Evolutionary conservation across 1,140 invertebrate species (phyloP).

Genomic region (Reticulitermes speratus): DNA sequence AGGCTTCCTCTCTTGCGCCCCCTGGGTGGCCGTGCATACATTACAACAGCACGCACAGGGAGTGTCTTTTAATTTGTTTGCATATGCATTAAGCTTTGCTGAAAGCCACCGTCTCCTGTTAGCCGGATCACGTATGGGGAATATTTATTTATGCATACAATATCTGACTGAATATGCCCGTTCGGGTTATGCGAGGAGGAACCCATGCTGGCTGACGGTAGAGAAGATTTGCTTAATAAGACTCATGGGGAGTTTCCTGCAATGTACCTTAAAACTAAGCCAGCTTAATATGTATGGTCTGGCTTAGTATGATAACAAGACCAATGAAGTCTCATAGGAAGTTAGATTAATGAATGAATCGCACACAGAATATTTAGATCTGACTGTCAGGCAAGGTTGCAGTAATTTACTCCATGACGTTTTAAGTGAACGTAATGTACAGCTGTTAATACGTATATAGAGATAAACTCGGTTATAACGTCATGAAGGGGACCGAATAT

Average conservation of each 20-base stretch:
- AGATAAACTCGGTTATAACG: no score
- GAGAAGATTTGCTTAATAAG: neutral
- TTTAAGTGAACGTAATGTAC: neutral
- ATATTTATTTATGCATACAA: constrained; percentile 3
- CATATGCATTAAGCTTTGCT: neutral
- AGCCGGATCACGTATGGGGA: neutral
- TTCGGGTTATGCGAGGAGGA: neutral
- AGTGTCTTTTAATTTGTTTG: constrained; percentile 17
- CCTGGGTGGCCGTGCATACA: neutral
- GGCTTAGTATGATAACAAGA: neutral
- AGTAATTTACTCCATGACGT: neutral
- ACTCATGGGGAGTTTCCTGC: neutral
- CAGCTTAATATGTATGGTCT: neutral
- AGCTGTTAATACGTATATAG: no score
- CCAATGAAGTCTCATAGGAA: neutral
- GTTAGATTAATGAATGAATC: neutral
- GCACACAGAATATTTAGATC: neutral
- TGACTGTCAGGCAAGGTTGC: neutral
- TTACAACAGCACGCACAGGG: neutral
- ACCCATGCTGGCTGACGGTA: no score
- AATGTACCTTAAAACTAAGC: neutral
- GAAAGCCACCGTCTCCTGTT: neutral
- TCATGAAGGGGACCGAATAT: no score
- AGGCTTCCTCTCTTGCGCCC: neutral
- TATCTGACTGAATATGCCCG: neutral